Percentiles rank a stretch among this genome's conserved stretches.
phyloP scores from a whole-genome alignment of 2,113 vertebrate species.

The Neodontobutis hainanensis region DNA sequence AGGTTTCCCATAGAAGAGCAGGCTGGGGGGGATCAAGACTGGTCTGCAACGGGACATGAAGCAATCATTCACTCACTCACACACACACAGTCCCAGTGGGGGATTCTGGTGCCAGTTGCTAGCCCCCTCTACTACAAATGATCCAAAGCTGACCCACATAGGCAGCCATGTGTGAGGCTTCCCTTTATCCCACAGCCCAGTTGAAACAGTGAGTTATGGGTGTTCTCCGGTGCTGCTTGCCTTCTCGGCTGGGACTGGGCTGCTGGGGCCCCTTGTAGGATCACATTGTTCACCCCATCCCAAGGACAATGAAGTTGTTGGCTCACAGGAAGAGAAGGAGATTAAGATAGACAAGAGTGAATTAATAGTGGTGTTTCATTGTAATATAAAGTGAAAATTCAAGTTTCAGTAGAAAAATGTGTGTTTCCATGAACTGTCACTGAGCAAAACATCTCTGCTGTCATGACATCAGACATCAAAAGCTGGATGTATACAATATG shows the following conservation, averaged over 20 bases:
- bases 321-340: conserved; percentile 23
- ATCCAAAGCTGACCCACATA: conserved; percentile 80
- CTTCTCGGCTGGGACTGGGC: conserved; percentile 65
- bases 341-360: conserved; percentile 15
- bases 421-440: background rate
- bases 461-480: background rate
- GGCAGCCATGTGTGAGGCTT: conserved; percentile 78
- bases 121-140: conserved; percentile 74
- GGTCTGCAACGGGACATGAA: conserved; percentile 58
- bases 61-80: conserved; percentile 53
- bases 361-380: background rate
- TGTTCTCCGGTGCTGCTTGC: conserved; percentile 69
- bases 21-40: conserved; percentile 57
- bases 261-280: conserved; percentile 69
- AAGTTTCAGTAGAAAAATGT: background rate
- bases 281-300: conserved; percentile 71
- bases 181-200: conserved; percentile 69
- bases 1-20: conserved; percentile 77
- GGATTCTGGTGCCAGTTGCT: conserved; percentile 76
- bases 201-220: conserved; percentile 79
- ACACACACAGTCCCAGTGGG: conserved; percentile 54
- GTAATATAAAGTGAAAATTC: conserved; percentile 10
- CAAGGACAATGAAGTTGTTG: conserved; percentile 72
- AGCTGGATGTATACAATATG: background rate
- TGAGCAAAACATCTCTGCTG: background rate